Evolutionary conservation across 1,140 invertebrate genomes (phyloP).

Genomic region (Brachystomella parvula): DNA sequence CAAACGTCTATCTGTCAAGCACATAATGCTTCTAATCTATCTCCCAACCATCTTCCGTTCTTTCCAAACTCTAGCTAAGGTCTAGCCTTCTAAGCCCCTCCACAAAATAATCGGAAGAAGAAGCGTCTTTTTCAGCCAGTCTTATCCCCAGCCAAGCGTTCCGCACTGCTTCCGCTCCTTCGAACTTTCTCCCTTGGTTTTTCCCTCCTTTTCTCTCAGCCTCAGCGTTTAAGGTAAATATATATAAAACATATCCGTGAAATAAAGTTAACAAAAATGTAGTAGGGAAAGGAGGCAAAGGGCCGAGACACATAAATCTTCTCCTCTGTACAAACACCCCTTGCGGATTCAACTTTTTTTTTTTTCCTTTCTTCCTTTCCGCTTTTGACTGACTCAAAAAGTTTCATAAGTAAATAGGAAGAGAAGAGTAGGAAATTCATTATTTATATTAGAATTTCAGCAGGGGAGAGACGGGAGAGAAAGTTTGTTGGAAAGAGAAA

Average conservation of each 20-base stretch:
- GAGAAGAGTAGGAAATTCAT: background rate
- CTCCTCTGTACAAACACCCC: background rate
- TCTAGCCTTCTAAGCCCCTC: constrained; percentile 8
- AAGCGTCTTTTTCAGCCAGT: background rate
- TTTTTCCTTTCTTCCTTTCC: no score
- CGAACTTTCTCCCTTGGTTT: background rate
- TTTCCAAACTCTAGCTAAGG: constrained; percentile 29
- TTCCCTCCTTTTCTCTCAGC: background rate
- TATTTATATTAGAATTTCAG: background rate
- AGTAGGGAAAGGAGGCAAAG: background rate
- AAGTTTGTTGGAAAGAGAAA: background rate
- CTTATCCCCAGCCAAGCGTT: background rate
- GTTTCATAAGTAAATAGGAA: constrained; percentile 2
- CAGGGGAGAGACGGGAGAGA: background rate
- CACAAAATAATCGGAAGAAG: background rate
- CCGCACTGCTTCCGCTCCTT: background rate
- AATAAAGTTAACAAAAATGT: constrained; percentile 12
- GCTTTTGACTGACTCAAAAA: background rate
- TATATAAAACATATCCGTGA: constrained; percentile 11
- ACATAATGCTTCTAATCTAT: constrained; percentile 40
- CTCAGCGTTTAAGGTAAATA: constrained; percentile 8
- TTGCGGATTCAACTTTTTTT: background rate
- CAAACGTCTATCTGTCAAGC: constrained; percentile 39
- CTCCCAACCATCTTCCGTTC: constrained; percentile 37
- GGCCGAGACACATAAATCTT: constrained; percentile 2